Evolutionary conservation across 2,888 invertebrate genomes (phyloP), one percentile per base, ranked within the genome.

Genomic region (Bombyx huttoni): DNA sequence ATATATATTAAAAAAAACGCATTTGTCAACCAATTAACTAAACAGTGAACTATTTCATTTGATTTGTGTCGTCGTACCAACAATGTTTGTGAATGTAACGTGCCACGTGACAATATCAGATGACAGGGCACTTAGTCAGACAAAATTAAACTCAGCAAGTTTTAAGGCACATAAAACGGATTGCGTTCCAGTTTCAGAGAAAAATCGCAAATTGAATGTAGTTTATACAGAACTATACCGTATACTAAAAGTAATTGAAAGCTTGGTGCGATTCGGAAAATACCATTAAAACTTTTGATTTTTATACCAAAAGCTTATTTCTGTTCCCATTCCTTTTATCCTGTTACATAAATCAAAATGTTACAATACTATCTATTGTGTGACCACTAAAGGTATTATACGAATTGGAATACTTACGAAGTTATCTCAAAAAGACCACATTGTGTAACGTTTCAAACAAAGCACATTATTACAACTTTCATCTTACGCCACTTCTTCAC

Each of bases 281-380:
- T 86, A 87, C 87, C 87, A 88, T 88, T 88, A 88, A 88, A 88
- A 87, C 87, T 88, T 88, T 88, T 88, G 87, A 88, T 88, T 88
- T 88, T 88, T 88, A 88, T 88, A 88, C 87, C 87, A 88, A 85
- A 73, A 71, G 78, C 71, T 78, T 81, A 40, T 40, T 82, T 81
- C 80, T 70, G 68, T 81, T 62, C 61, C 65, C 64, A 59, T 48
- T 60, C 61, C 56, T 51, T 49, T 33, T 24, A 47, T 49, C 50
- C 13, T 34, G 35, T 48, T 12, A 13, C 13, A 46, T 51, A 47
- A 35, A 40, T 10, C 40, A 40, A 10, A 10, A 10, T 5, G 3
- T 5, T 40, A 24, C 24, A 24, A 24, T 5, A 24, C 24, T 3
- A 24, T 24, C 24, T 24, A n/a, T n/a, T 24, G 3, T 24, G 24